A percentile compares a stretch with the other conserved stretches of the same genome.
Conservation (phyloP, 2,888 invertebrate genomes). For the Dione juno region DNA sequence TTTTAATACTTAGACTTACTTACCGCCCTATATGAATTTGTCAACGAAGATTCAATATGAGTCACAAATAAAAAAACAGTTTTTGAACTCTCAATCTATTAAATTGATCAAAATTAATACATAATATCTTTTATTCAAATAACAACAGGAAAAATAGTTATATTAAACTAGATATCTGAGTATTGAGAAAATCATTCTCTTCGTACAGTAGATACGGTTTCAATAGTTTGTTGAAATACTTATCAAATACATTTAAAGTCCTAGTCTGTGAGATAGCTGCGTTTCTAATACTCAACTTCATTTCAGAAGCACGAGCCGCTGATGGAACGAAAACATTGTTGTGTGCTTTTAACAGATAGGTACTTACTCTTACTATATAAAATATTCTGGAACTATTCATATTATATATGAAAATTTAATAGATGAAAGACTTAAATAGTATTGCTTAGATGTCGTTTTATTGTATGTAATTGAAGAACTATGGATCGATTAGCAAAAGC, state of each 20-base stretch:
- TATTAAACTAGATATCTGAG: slow-evolving; percentile 33
- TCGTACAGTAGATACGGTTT: neutral
- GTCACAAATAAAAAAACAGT: no score
- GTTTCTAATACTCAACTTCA: slow-evolving; percentile 79
- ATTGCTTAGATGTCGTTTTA: no score
- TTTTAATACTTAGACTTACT: no score
- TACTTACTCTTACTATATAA: slow-evolving; percentile 6
- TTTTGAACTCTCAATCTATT: no score
- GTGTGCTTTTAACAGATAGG: slow-evolving; percentile 50
- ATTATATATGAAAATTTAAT: slow-evolving; percentile 11
- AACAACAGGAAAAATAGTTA: neutral
- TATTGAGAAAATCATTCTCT: neutral
- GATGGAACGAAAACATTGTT: slow-evolving; percentile 82
- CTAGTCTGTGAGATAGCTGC: slow-evolving; percentile 65
- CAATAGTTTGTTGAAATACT: slow-evolving; percentile 26
- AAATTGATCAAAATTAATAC: no score
- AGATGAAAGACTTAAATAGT: neutral
- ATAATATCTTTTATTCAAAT: no score
- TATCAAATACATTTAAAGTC: slow-evolving; percentile 71
- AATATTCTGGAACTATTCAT: slow-evolving; percentile 29
- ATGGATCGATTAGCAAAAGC: no score
- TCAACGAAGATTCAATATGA: no score
- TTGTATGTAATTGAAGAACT: no score
- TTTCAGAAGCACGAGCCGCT: slow-evolving; percentile 74
- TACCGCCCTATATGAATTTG: no score